Conservation (phyloP, 2,797 vertebrate species). For the Vipera ursinii region DNA sequence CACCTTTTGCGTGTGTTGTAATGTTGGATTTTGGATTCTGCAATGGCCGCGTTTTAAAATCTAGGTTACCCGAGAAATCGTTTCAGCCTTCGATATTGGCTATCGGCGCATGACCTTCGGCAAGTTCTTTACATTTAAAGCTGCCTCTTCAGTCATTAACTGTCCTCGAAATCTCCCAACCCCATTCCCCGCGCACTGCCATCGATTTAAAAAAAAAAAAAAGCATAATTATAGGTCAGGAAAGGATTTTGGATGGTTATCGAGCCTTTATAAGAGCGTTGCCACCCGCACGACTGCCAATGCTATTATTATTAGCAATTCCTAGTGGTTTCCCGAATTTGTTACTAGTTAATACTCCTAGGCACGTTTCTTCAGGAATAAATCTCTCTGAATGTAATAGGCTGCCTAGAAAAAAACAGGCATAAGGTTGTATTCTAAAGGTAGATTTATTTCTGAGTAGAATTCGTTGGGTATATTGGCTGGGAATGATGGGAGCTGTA, state of each 20-base stretch:
- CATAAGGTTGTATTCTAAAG: neutral
- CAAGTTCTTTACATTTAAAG: neutral
- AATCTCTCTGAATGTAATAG: neutral
- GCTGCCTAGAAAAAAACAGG: neutral
- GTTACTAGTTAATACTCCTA: neutral
- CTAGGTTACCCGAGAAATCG: neutral
- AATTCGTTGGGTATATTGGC: neutral
- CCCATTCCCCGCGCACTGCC: neutral
- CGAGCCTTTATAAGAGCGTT: neutral
- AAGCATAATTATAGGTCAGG: neutral
- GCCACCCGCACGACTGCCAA: neutral
- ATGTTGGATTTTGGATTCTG: neutral
- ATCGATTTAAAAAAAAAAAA: neutral
- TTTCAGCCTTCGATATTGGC: neutral
- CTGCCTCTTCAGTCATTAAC: neutral
- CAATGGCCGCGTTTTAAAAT: neutral
- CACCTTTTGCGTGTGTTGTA: neutral
- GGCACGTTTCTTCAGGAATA: neutral
- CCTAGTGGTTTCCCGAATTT: neutral
- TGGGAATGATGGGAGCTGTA: neutral
- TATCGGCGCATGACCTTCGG: conserved; percentile 25
- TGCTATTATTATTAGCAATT: neutral
- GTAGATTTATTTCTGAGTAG: neutral
- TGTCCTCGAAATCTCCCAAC: neutral
- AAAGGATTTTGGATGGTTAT: neutral